Percentiles rank a stretch among this genome's conserved stretches.
These are phyloP conservation scores for Hyphantria cunea DNA, from an alignment of 1,140 invertebrate genomes.

Conservation along the genomic window DNA sequence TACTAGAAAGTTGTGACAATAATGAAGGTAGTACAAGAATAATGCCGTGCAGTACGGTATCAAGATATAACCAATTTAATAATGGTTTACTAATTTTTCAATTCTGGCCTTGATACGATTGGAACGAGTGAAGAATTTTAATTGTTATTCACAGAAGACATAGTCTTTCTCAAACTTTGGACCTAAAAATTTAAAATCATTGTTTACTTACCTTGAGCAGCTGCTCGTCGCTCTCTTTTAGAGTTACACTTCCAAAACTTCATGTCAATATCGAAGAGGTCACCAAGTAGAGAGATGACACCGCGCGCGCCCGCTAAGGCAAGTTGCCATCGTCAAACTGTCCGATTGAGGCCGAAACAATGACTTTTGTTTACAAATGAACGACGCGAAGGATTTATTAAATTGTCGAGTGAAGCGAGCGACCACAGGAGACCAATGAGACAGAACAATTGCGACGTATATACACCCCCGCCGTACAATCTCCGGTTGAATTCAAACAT, in stretches of 20 bases:
- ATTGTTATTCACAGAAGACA: no score
- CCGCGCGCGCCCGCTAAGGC: constrained; percentile 57
- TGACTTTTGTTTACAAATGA: constrained; percentile 79
- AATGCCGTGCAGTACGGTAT: no score
- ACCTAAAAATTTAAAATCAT: no score
- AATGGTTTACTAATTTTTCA: no score
- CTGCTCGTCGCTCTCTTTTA: constrained; percentile 48
- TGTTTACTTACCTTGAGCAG: constrained; percentile 43
- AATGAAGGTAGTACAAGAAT: no score
- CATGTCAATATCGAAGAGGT: constrained; percentile 49
- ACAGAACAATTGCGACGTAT: constrained; percentile 55
- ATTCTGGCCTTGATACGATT: no score
- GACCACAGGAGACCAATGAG: constrained; percentile 48
- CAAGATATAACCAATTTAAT: no score
- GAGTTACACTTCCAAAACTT: constrained; percentile 73
- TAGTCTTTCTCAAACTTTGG: no score
- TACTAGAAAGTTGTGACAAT: no score
- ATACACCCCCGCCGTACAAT: constrained; percentile 57
- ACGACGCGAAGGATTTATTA: constrained; percentile 66
- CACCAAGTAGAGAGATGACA: constrained; percentile 50
- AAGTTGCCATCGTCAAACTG: constrained; percentile 70
- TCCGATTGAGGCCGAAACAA: constrained; percentile 70
- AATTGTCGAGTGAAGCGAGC: constrained; percentile 58
- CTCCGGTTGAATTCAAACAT: constrained; percentile 52
- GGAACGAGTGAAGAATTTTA: no score